Evolutionary conservation across 2,888 invertebrate genomes (phyloP).

Genomic region (Pollenia labialis): DNA sequence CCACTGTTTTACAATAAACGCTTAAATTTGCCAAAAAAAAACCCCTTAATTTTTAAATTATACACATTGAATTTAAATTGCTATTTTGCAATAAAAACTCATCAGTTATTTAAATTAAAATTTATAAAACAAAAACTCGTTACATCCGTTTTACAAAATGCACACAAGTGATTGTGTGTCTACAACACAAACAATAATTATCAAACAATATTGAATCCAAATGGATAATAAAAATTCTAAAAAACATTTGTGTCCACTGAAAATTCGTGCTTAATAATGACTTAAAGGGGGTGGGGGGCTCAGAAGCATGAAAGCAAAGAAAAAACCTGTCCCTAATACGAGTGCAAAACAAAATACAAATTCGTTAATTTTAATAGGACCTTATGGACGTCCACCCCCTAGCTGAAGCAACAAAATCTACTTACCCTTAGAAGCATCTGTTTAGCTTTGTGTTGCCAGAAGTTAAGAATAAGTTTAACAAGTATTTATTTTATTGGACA

Average conservation of each 20-base stretch:
- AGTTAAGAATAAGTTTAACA: too few species aligned
- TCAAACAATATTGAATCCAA: slow-evolving; percentile 29
- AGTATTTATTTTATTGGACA: too few species aligned
- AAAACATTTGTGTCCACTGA: slow-evolving; percentile 34
- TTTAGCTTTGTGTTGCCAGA: too few species aligned
- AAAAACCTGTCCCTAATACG: slow-evolving; percentile 1
- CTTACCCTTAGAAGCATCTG: slow-evolving; percentile 1
- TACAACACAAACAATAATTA: slow-evolving; percentile 26
- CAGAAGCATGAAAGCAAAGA: background rate
- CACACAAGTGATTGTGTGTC: background rate
- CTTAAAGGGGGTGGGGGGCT: background rate
- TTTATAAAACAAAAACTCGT: background rate
- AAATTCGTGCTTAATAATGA: slow-evolving; percentile 30
- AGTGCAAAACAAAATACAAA: background rate
- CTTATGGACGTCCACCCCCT: background rate
- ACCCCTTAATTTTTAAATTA: background rate
- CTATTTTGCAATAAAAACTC: background rate
- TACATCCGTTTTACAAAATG: background rate
- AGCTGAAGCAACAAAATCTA: slow-evolving; percentile 4
- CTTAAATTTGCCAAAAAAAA: background rate
- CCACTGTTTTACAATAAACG: too few species aligned
- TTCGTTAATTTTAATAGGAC: background rate
- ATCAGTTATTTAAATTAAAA: slow-evolving; percentile 19
- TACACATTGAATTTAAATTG: background rate
- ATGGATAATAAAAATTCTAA: slow-evolving; percentile 50